These are phyloP conservation scores for Branchinecta lynchi DNA, from an alignment of 1,140 invertebrate genomes.

Conservation along the genomic window DNA sequence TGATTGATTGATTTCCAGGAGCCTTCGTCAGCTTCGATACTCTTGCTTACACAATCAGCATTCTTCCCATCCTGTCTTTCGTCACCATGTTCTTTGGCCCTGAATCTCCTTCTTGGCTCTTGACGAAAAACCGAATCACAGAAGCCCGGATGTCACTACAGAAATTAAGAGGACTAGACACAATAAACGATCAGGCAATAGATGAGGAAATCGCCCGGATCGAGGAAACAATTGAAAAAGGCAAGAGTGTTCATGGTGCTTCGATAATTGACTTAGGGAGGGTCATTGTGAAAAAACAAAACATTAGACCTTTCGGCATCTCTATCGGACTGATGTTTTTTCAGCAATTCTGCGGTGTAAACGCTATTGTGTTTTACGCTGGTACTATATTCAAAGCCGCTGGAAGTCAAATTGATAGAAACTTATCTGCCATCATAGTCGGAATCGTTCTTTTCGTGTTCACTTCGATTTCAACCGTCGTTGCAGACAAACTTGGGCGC, in stretches of 20 bases:
- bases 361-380: background rate
- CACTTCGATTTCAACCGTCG: background rate
- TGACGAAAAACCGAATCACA: constrained; percentile 33
- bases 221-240: constrained; percentile 18
- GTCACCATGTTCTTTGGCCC: constrained; percentile 37
- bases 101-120: constrained; percentile 41
- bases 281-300: background rate
- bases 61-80: constrained; percentile 44
- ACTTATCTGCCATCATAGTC: constrained; percentile 33
- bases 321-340: constrained; percentile 60
- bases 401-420: constrained; percentile 43
- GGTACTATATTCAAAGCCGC: constrained; percentile 31
- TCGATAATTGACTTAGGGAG: background rate
- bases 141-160: constrained; percentile 41
- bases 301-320: constrained; percentile 46
- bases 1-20: constrained; percentile 32
- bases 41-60: constrained; percentile 44
- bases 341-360: constrained; percentile 34
- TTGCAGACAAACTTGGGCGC: constrained; percentile 3
- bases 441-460: constrained; percentile 24
- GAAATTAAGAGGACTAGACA: constrained; percentile 39
- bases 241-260: too few species aligned
- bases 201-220: constrained; percentile 15
- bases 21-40: constrained; percentile 48
- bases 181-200: constrained; percentile 5